Evolutionary conservation across 2,888 invertebrate genomes (phyloP).

Genomic region (Busseola fusca): DNA sequence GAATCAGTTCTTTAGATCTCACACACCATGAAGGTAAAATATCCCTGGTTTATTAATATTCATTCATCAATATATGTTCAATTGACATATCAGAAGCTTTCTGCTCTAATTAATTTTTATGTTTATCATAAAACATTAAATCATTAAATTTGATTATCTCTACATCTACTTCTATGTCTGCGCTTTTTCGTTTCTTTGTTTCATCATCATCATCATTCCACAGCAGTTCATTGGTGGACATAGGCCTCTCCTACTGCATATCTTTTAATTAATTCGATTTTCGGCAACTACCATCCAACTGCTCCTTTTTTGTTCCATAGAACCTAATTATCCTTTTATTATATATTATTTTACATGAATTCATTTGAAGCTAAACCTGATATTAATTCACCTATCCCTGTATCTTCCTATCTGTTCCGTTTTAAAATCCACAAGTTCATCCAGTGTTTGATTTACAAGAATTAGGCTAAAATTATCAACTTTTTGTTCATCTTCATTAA

Average conservation of each 20-base stretch:
- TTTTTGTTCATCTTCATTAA: neutral
- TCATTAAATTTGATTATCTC: neutral
- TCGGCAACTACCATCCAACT: too few relatives aligned
- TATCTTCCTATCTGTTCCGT: neutral
- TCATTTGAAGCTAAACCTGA: neutral
- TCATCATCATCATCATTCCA: too few relatives aligned
- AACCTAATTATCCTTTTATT: neutral
- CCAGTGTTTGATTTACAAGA: neutral
- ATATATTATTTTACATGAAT: neutral
- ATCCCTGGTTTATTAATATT: conserved; percentile 5
- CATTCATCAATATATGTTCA: neutral
- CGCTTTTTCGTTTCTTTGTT: neutral
- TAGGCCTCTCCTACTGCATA: too few relatives aligned
- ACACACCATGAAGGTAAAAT: conserved; percentile 81
- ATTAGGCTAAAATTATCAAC: neutral
- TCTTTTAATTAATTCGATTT: too few relatives aligned
- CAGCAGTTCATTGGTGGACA: too few relatives aligned
- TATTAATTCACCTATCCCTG: neutral
- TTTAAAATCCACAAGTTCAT: neutral
- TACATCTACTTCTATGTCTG: neutral
- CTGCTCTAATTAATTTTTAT: conserved; percentile 3
- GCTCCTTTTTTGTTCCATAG: neutral
- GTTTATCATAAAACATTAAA: neutral
- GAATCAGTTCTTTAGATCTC: conserved; percentile 75
- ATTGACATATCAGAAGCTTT: neutral